Conservation (phyloP, 2,797 vertebrate genomes). For the Simalia tracyae region DNA sequence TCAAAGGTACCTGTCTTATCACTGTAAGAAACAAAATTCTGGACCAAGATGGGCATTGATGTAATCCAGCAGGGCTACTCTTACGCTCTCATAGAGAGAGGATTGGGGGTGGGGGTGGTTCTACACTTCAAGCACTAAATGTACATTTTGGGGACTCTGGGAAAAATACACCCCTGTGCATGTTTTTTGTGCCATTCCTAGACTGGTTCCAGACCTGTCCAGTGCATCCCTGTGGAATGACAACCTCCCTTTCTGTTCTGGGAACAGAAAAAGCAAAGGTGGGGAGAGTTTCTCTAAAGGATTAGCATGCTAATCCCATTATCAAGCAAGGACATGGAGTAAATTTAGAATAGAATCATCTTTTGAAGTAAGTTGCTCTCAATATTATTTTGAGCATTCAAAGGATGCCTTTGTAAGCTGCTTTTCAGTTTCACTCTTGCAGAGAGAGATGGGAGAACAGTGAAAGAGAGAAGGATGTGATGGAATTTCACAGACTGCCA, state of each 20-base stretch:
- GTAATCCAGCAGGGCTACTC: background rate
- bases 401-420: background rate
- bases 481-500: background rate
- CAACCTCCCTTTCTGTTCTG: background rate
- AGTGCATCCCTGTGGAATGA: background rate
- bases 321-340: background rate
- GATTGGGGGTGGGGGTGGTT: background rate
- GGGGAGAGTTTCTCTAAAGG: background rate
- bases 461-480: background rate
- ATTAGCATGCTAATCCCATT: slow-evolving; percentile 25
- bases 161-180: background rate
- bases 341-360: background rate
- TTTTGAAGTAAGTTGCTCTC: background rate
- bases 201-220: background rate
- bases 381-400: background rate
- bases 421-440: background rate
- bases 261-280: background rate
- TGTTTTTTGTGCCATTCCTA: background rate
- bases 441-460: background rate
- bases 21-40: background rate
- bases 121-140: background rate
- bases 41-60: background rate
- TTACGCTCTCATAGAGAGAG: background rate
- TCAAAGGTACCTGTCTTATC: background rate
- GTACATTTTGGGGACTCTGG: background rate